Evolutionary conservation across 1,140 invertebrate genomes (phyloP), one percentile per base, ranked within the genome.

Genomic region (Bradysia coprophila): DNA sequence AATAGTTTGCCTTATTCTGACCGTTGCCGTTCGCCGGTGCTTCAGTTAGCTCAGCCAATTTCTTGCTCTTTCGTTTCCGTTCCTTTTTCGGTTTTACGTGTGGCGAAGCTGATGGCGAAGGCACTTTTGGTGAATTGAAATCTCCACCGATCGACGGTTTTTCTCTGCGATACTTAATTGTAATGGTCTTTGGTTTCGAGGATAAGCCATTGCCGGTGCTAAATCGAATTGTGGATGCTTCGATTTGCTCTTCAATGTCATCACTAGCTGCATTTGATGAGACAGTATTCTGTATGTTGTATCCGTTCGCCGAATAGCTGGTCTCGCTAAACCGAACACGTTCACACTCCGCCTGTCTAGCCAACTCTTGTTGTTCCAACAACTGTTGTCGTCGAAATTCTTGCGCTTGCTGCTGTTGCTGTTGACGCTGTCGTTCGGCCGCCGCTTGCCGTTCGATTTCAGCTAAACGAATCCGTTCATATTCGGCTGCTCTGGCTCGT

Each of bases 201-300:
- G 36, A 38, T 21, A 19, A 15, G 9, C 36, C 42, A 18, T 52
- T 50, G 24, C 58, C 52, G 6, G 47, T 48, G 19, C 46, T 50
- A 10, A 57, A 56, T 23, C 55, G 46, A 21, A 51, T 51, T 19
- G 50, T 51, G n/a, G 48, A 49, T 6, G 48, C 50, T 38, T 49
- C 50, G 21, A 51, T 51, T 46, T 51, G 49, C 34, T 51, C 49
- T 40, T 51, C 49, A 38, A 43, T 21, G 18, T 38, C 36, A 18
- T 38, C 36, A 3, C n/a, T 18, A 34, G 4, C n/a, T 5, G 13
- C 4, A 38, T 38, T 38, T 4, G 18, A n/a, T 20, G n/a, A 20
- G 9, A 18, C 21, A 2, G 11, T 19, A 6, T 38, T 20, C 6
- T 6, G 6, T 28, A 13, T 15, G 18, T 19, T 21, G 23, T 32